phyloP scores from a whole-genome alignment of 2,797 vertebrate genomes.

The Pelobates cultripes region DNA sequence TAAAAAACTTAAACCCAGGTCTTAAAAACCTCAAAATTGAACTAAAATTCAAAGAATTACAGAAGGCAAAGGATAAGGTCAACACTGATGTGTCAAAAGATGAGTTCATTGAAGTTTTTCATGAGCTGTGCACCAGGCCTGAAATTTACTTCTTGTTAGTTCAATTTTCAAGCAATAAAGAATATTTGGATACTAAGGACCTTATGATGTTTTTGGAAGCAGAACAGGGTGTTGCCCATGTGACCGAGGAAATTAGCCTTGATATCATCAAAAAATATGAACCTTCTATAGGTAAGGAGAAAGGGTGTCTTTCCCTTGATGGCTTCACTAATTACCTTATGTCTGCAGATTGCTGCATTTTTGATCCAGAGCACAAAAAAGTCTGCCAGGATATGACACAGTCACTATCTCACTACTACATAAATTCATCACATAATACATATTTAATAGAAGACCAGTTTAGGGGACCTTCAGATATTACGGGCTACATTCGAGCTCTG shows the following conservation, averaged over 20 bases:
- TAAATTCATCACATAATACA: constrained; percentile 96
- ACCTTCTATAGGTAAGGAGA: constrained; percentile 89
- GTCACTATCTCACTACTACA: constrained; percentile 95
- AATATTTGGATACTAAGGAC: constrained; percentile 95
- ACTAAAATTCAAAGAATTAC: constrained; percentile 95
- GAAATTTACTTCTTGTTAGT: constrained; percentile 98
- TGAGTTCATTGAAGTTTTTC: constrained; percentile 96
- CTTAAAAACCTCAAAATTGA: constrained; percentile 96
- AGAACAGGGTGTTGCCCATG: constrained; percentile 95
- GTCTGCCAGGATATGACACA: constrained; percentile 98
- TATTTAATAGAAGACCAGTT: constrained; percentile 99
- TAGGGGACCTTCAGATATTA: constrained; percentile 95
- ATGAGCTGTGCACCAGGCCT: constrained; percentile 96
- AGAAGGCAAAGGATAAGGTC: constrained; percentile 89
- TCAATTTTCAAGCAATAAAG: constrained; percentile 99
- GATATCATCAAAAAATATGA: constrained; percentile 94
- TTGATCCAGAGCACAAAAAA: constrained; percentile 95
- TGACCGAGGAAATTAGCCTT: constrained; percentile 93
- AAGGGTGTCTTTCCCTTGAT: constrained; percentile 93
- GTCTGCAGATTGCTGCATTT: constrained; percentile 94
- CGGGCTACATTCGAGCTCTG: constrained; percentile 94
- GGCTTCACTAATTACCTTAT: constrained; percentile 97
- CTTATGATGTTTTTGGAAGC: constrained; percentile 99
- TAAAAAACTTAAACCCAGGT: constrained; percentile 91
- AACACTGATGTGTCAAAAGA: constrained; percentile 85